Evolutionary conservation across 64 coral and sea anemone species (phyloP).

Genomic region (Anthopleura sola): DNA sequence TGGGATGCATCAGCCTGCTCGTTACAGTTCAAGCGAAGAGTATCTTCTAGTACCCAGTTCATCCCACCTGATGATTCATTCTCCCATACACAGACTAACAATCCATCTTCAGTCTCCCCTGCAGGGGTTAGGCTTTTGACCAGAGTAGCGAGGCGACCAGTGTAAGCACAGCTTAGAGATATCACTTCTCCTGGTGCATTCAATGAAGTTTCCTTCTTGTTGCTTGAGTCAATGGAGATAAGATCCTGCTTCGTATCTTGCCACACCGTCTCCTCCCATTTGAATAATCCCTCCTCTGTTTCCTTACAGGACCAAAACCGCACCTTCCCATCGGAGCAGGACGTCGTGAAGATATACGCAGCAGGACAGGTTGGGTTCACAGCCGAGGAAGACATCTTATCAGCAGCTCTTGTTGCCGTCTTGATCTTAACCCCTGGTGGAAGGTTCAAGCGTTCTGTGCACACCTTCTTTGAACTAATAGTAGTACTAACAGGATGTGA

Average conservation of each 20-base stretch:
- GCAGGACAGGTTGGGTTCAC: constrained; percentile 86
- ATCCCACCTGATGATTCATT: constrained; percentile 88
- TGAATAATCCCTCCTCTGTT: constrained; percentile 36
- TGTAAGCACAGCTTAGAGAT: constrained; percentile 82
- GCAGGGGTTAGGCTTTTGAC: constrained; percentile 2
- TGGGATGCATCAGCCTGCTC: constrained; percentile 56
- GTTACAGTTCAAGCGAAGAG: constrained; percentile 52
- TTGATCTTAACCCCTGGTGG: constrained; percentile 46
- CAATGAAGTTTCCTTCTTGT: constrained; percentile 10
- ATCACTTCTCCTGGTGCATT: constrained; percentile 67
- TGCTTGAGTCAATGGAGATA: neutral
- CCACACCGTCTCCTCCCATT: constrained; percentile 83
- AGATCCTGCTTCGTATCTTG: neutral
- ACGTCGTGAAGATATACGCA: constrained; percentile 76
- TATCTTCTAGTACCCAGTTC: constrained; percentile 82
- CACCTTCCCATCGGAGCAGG: constrained; percentile 80
- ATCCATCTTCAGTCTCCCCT: constrained; percentile 8
- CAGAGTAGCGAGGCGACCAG: constrained; percentile 82
- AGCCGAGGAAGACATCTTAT: constrained; percentile 94
- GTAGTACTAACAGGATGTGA: constrained; percentile 55
- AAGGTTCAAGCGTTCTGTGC: constrained; percentile 61
- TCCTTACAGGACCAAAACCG: constrained; percentile 91
- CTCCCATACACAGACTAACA: constrained; percentile 81
- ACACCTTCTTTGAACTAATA: constrained; percentile 67
- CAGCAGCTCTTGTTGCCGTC: constrained; percentile 83